Conservation (phyloP, 2,888 invertebrate genomes). For the Andrena haemorrhoa region DNA sequence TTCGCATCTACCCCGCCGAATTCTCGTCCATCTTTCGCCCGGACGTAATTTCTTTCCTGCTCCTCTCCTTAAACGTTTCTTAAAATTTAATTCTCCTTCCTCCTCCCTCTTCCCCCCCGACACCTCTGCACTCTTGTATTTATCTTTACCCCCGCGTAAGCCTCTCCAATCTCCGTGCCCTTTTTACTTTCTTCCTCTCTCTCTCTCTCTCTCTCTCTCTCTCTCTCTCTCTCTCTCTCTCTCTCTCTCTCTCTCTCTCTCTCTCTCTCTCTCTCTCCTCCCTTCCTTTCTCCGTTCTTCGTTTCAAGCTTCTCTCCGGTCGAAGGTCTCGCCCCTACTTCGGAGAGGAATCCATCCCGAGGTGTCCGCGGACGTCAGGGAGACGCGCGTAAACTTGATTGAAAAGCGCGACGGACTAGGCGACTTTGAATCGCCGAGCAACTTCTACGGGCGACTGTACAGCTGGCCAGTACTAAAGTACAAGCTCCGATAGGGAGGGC, state of each 20-base stretch:
- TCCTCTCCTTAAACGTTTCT: constrained; percentile 21
- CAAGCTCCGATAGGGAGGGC: constrained; percentile 82
- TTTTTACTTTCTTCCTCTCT: background rate
- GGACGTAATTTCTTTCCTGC: constrained; percentile 28
- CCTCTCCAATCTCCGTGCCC: background rate
- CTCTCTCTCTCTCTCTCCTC: too few species aligned
- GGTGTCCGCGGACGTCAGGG: background rate
- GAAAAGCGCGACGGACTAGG: background rate
- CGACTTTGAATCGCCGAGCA: background rate
- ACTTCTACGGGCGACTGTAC: constrained; percentile 78
- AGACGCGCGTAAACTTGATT: background rate
- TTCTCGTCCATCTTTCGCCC: constrained; percentile 60
- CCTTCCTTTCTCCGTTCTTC: too few species aligned
- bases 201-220: too few species aligned
- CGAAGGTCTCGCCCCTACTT: too few species aligned
- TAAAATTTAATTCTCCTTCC: background rate
- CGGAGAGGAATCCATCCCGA: too few species aligned
- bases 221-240: too few species aligned
- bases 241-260: too few species aligned
- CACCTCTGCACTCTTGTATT: background rate
- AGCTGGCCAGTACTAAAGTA: constrained; percentile 69
- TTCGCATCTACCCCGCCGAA: constrained; percentile 74
- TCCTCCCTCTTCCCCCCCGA: background rate
- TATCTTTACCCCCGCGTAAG: background rate
- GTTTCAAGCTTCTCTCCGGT: background rate